phyloP scores from a whole-genome alignment of 2,888 invertebrate genomes.

The Drosophila buzzatii region DNA sequence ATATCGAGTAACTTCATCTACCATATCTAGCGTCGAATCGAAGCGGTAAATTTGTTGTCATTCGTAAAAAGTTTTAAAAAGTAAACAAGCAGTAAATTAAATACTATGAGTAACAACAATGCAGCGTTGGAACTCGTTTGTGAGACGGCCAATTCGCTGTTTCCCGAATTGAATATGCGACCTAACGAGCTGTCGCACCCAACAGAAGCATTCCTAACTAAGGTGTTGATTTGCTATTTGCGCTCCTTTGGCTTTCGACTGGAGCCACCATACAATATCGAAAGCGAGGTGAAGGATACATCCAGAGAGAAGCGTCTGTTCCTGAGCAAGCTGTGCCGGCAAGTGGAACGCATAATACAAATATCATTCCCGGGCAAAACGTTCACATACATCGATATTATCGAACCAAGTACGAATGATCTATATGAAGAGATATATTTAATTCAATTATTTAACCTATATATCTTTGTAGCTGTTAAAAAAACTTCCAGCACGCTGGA shows the following conservation, averaged over 20 bases:
- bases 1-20: conserved; percentile 5
- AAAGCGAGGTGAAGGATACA: conserved; percentile 53
- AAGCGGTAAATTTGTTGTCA: conserved; percentile 5
- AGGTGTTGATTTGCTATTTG: conserved; percentile 74
- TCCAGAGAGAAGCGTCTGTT: conserved; percentile 74
- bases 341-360: conserved; percentile 81
- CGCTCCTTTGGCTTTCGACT: conserved; percentile 78
- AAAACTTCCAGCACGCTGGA: conserved; percentile 78
- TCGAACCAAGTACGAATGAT: conserved; percentile 72
- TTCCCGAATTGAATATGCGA: conserved; percentile 77
- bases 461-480: conserved; percentile 66
- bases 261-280: conserved; percentile 64
- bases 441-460: neutral
- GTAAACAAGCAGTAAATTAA: neutral
- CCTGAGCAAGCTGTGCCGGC: conserved; percentile 70
- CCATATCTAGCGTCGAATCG: conserved; percentile 7
- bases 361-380: conserved; percentile 78
- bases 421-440: neutral
- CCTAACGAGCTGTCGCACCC: conserved; percentile 72
- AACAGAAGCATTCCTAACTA: conserved; percentile 74
- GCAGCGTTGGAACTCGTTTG: conserved; percentile 41
- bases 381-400: conserved; percentile 77
- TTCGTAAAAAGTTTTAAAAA: too few relatives aligned
- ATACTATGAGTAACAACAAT: conserved; percentile 34
- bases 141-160: conserved; percentile 75